Conservation (phyloP, 2,113 vertebrate genomes). For the Meriones unguiculatus region DNA sequence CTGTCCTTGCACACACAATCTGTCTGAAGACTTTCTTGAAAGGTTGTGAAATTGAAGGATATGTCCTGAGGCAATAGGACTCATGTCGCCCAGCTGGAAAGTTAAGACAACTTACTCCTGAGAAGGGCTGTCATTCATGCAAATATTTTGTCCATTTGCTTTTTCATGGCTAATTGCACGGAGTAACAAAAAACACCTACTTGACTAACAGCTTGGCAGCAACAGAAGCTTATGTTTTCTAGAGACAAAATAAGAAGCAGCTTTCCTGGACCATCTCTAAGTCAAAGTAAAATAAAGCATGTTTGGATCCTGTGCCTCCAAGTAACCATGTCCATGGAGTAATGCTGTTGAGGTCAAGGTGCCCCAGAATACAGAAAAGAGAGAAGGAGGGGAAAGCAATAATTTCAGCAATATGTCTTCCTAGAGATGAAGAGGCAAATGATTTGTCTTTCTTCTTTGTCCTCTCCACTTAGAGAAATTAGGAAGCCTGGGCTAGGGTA, state of each 20-base stretch:
- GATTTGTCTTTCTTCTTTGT: constrained; percentile 50
- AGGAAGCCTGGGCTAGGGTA: not conserved
- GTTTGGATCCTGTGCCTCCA: constrained; percentile 29
- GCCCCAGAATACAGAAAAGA: constrained; percentile 36
- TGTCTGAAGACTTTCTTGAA: not conserved
- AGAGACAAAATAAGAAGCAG: constrained; percentile 79
- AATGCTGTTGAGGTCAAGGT: constrained; percentile 32
- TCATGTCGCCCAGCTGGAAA: constrained; percentile 52
- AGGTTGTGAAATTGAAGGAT: constrained; percentile 47
- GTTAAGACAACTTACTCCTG: constrained; percentile 18
- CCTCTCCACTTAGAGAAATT: constrained; percentile 2
- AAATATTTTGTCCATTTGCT: constrained; percentile 59
- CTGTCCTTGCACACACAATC: not conserved
- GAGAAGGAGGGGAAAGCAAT: not conserved
- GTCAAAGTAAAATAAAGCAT: constrained; percentile 74
- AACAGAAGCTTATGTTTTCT: constrained; percentile 77
- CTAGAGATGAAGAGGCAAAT: not conserved
- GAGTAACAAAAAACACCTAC: constrained; percentile 74
- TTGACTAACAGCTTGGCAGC: constrained; percentile 71
- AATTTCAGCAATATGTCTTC: not conserved
- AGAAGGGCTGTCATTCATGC: constrained; percentile 49
- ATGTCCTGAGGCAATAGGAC: not conserved
- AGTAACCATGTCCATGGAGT: not conserved
- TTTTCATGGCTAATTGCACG: constrained; percentile 67
- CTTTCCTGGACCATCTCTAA: constrained; percentile 63